A percentile compares a stretch with the other conserved stretches of the same genome.
Conservation (phyloP, 2,797 vertebrate genomes). For the Cossypha polioptera region DNA sequence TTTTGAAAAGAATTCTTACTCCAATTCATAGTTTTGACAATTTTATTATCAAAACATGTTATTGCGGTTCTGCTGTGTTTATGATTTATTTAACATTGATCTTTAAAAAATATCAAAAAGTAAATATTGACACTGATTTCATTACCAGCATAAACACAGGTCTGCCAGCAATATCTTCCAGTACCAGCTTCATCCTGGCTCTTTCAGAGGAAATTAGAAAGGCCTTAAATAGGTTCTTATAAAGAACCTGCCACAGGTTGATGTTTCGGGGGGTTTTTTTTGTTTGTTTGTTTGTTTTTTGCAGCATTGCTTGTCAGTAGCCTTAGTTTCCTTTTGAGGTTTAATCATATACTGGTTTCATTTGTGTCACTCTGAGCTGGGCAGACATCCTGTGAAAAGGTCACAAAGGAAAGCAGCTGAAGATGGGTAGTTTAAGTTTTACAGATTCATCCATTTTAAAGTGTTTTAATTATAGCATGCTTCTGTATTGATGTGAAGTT, state of each 20-base stretch:
- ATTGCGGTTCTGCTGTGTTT: neutral
- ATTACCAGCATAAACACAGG: conserved; percentile 36
- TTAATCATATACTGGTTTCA: conserved; percentile 25
- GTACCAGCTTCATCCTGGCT: conserved; percentile 6
- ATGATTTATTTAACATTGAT: neutral
- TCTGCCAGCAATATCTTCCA: conserved; percentile 12
- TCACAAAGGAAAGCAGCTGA: conserved; percentile 41
- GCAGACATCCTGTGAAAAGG: conserved; percentile 50
- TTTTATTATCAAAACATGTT: neutral
- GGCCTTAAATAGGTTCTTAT: conserved; percentile 31
- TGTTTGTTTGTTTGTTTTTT: neutral
- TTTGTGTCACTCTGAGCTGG: conserved; percentile 57
- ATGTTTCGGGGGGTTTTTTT: neutral
- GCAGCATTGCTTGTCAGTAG: conserved; percentile 35
- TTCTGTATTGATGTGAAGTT: neutral
- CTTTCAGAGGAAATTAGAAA: conserved; percentile 12
- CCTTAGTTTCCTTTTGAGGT: conserved; percentile 15
- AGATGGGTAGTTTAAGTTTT: neutral
- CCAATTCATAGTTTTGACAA: neutral
- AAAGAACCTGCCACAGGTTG: conserved; percentile 28
- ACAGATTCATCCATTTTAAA: conserved; percentile 11
- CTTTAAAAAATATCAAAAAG: neutral
- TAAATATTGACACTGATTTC: neutral
- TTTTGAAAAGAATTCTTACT: neutral
- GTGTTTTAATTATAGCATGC: conserved; percentile 15